A percentile compares a stretch with the other conserved stretches of the same genome.
phyloP scores from a whole-genome alignment of 2,888 invertebrate genomes.

The Netelia fuscicornis region DNA sequence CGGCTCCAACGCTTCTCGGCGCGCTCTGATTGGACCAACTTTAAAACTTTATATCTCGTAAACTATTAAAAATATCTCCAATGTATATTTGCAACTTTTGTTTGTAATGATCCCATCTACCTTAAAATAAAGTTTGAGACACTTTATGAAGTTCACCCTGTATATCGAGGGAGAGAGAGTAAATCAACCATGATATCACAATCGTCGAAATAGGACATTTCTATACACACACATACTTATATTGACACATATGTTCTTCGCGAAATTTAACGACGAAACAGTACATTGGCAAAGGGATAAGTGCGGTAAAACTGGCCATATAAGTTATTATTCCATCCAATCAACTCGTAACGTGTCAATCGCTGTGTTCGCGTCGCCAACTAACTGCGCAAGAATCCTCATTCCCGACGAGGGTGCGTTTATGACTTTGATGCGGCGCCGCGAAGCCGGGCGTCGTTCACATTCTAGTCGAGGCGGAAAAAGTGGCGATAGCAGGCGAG shows the following conservation, averaged over 20 bases:
- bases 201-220: no score
- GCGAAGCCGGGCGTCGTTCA: constrained; percentile 44
- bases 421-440: constrained; percentile 56
- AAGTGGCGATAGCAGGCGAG: background rate
- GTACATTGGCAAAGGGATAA: background rate
- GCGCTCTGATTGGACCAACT: no score
- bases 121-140: no score
- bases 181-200: no score
- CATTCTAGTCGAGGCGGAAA: background rate
- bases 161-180: no score
- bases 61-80: no score
- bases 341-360: constrained; percentile 1
- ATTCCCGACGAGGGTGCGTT: constrained; percentile 25
- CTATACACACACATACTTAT: background rate
- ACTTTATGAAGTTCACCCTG: no score
- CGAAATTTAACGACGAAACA: background rate
- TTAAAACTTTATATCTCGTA: no score
- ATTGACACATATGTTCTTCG: background rate
- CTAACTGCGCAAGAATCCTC: background rate
- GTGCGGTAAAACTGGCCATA: background rate
- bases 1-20: no score
- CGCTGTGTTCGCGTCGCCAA: constrained; percentile 2
- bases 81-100: no score
- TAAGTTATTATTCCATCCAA: background rate
- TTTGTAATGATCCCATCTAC: no score